Evolutionary conservation across 2,113 vertebrate genomes (phyloP).

Genomic region (Aphyosemion australe): DNA sequence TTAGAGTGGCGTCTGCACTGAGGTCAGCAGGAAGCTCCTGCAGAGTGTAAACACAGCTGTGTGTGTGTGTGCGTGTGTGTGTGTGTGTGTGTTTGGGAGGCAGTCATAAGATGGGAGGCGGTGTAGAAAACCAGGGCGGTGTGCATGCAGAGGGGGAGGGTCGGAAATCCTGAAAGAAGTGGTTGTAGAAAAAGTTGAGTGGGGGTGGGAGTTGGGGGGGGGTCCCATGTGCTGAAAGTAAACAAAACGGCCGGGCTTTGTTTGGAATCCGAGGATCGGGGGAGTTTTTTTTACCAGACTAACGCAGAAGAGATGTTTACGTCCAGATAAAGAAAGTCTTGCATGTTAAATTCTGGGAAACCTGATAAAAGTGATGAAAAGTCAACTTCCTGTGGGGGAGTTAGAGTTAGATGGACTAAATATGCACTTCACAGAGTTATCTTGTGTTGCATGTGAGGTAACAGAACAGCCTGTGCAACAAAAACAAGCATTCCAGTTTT

Average conservation of each 20-base stretch:
- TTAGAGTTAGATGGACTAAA: neutral
- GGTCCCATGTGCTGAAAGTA: constrained; percentile 40
- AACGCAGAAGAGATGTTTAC: constrained; percentile 17
- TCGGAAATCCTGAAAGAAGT: constrained; percentile 18
- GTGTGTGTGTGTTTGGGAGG: constrained; percentile 36
- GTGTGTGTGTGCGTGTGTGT: constrained; percentile 45
- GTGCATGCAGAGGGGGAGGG: neutral
- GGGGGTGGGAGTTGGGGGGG: neutral
- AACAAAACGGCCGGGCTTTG: constrained; percentile 39
- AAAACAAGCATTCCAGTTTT: neutral
- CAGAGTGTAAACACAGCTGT: constrained; percentile 79
- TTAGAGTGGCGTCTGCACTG: constrained; percentile 50
- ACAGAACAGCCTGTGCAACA: neutral
- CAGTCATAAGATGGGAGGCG: constrained; percentile 55
- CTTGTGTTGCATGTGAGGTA: neutral
- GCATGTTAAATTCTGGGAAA: neutral
- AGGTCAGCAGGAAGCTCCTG: constrained; percentile 73
- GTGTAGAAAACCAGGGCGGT: constrained; percentile 54
- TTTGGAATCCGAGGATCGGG: constrained; percentile 23
- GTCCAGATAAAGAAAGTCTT: neutral
- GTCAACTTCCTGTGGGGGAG: neutral
- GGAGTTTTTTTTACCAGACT: constrained; percentile 14
- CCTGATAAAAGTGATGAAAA: constrained; percentile 2
- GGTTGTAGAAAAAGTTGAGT: neutral
- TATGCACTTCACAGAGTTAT: neutral